Evolutionary conservation across 2,113 vertebrate species (phyloP).

Genomic region (Dicrurus megarhynchus): DNA sequence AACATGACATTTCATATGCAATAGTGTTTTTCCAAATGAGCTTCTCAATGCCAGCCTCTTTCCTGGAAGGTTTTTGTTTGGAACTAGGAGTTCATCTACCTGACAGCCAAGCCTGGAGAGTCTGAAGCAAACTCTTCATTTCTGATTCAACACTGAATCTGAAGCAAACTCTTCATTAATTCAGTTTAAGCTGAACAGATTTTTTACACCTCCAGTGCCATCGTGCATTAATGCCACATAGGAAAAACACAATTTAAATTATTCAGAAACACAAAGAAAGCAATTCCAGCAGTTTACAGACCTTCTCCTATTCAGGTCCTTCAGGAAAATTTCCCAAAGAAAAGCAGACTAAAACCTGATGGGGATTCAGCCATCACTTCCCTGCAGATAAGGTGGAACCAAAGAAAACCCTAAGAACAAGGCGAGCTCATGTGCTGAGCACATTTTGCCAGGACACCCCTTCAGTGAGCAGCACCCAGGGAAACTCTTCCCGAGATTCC

Average conservation of each 20-base stretch:
- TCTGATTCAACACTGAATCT: background rate
- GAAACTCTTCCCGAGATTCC: background rate
- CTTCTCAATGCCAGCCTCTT: background rate
- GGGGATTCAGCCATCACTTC: background rate
- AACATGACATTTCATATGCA: background rate
- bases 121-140: background rate
- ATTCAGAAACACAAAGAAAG: conserved; percentile 1
- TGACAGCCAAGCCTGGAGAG: background rate
- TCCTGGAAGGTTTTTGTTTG: background rate
- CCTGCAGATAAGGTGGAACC: background rate
- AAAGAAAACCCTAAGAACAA: background rate
- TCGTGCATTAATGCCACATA: background rate
- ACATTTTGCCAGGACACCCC: background rate
- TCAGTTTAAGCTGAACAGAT: conserved; percentile 8
- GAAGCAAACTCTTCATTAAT: conserved; percentile 23
- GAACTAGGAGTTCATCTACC: background rate
- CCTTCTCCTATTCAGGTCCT: background rate
- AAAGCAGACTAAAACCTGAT: background rate
- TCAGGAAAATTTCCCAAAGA: background rate
- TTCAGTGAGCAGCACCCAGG: background rate
- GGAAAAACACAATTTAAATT: conserved; percentile 12
- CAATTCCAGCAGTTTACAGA: background rate
- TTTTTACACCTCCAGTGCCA: background rate
- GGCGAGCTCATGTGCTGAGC: background rate
- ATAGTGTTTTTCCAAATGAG: background rate